Base-by-base conservation (phyloP, 2,113 vertebrate genomes). In the Leiothrix lutea region DNA sequence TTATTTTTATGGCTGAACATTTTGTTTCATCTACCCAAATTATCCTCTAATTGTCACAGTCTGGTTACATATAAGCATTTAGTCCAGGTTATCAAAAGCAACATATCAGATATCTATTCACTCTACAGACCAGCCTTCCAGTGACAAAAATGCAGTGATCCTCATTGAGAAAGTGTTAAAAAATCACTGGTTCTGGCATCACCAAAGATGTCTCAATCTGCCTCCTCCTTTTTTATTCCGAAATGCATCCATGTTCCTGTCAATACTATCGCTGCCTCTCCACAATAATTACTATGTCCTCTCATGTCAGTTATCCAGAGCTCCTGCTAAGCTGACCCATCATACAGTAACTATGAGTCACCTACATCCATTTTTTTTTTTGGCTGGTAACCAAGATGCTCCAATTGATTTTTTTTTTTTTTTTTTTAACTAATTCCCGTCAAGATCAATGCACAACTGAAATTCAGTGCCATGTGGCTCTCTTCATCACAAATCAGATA, bases 371-470 rank as follows among this genome's bases (percentile, higher is more conserved):
- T 48, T 62, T 24, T 29, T 50, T 86, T 79, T 88, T 84, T 82
- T 93, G 90, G 71, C 67, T 90, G 40, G 25, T 33, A 50, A 79
- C 78, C 87, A 95, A 88, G 50, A 88, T 18, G 26, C 5, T 86
- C 36, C 44, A 28, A 96, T 83, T 77, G 65, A 94, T 96, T 72
- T 90, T 73, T 33, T 90, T 80, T 72, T 38, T 22, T 85, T 85
- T 74, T 80, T 72, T 38, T 22, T 85, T 85, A 71, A 87, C 28
- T 92, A 93, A 91, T 96, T 97, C 82, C 96, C 57, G 2, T 72
- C 53, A 94, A 96, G 83, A 95, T 88, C 95, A 95, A 89, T 95
- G 77, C 77, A 91, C 36, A 53, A 72, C 56, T 86, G 79, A 96
- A 96, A 90, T 94, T 88, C 80, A 70, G 42, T 58, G 31, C 61